Conservation (phyloP, 2,888 invertebrate species). For the Unio delphinus region DNA sequence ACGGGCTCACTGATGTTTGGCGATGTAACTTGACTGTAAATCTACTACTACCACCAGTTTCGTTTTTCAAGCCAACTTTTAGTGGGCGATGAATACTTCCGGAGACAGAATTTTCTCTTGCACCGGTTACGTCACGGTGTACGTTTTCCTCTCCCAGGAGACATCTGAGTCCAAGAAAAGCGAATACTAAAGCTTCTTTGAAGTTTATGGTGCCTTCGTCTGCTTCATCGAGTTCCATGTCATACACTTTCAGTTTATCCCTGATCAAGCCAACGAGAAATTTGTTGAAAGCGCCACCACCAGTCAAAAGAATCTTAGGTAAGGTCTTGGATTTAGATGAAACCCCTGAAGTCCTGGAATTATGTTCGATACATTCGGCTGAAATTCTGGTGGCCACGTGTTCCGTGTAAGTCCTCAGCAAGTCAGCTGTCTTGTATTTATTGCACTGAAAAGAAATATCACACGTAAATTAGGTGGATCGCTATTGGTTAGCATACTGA, state of each 20-base stretch:
- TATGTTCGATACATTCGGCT: constrained; percentile 34
- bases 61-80: no score
- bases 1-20: no score
- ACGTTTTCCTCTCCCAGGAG: constrained; percentile 60
- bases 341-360: constrained; percentile 2
- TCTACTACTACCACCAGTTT: no score
- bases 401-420: constrained; percentile 58
- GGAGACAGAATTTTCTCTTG: constrained; percentile 49
- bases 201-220: constrained; percentile 60
- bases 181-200: constrained; percentile 65
- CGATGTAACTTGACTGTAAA: no score
- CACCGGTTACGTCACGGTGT: constrained; percentile 55
- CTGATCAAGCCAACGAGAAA: constrained; percentile 48
- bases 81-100: constrained; percentile 62
- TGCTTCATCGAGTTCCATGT: constrained; percentile 38
- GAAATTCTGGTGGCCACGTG: constrained; percentile 55
- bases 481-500: not conserved
- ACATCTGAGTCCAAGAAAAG: constrained; percentile 62
- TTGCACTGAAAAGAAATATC: constrained; percentile 20
- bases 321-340: not conserved
- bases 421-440: constrained; percentile 36
- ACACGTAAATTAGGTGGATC: not conserved
- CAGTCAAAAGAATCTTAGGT: constrained; percentile 56
- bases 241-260: constrained; percentile 34
- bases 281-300: constrained; percentile 65